A percentile compares a stretch with the other conserved stretches of the same genome.
Evolutionary conservation across 1,140 invertebrate genomes (phyloP).

Genomic region (Condylostylus longicornis): DNA sequence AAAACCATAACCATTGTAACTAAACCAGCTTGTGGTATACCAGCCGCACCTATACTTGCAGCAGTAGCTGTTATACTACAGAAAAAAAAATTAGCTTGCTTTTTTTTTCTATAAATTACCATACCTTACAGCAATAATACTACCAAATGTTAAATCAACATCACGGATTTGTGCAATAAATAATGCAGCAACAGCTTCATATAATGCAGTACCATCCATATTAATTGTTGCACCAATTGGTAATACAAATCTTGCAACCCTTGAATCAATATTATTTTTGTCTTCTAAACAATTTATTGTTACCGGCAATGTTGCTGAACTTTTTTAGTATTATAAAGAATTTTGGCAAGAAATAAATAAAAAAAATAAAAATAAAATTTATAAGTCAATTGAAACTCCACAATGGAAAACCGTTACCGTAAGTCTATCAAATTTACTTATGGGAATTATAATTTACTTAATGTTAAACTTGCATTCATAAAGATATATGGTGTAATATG

Average conservation of each 20-base stretch:
- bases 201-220: constrained; percentile 85
- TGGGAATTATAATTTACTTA: too few relatives aligned
- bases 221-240: constrained; percentile 88
- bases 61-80: constrained; percentile 73
- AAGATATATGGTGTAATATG: too few relatives aligned
- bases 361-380: too few relatives aligned
- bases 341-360: too few relatives aligned
- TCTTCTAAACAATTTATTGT: constrained; percentile 81
- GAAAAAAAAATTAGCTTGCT: too few relatives aligned
- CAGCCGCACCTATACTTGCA: constrained; percentile 87
- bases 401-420: too few relatives aligned
- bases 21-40: constrained; percentile 78
- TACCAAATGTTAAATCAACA: constrained; percentile 53
- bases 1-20: constrained; percentile 91
- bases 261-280: constrained; percentile 67
- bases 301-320: constrained; percentile 75
- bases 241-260: constrained; percentile 81
- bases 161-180: constrained; percentile 77
- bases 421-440: too few relatives aligned
- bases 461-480: too few relatives aligned
- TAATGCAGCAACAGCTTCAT: constrained; percentile 82
- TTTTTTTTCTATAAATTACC: too few relatives aligned
- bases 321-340: too few relatives aligned
- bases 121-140: constrained; percentile 78
- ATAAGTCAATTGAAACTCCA: too few relatives aligned